These are phyloP conservation scores for Xenops minutus DNA, from an alignment of 2,797 vertebrate species.

Conservation along the genomic window DNA sequence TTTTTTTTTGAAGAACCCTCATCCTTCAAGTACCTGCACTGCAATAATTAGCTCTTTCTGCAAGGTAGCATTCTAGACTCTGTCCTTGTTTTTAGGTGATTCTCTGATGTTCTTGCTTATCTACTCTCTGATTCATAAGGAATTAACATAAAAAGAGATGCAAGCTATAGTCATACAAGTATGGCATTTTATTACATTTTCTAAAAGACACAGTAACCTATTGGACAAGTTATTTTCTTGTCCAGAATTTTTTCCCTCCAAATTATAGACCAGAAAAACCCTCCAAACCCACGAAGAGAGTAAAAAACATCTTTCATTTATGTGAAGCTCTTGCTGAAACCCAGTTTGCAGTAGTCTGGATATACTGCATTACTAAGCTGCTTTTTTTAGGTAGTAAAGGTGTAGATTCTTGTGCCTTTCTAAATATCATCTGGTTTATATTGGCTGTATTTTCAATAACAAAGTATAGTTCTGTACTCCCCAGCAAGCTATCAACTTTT, in stretches of 20 bases:
- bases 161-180: neutral
- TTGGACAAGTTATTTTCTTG: neutral
- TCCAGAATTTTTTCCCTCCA: neutral
- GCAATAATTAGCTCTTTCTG: neutral
- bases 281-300: neutral
- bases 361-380: neutral
- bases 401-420: neutral
- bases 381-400: neutral
- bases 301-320: neutral
- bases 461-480: neutral
- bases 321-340: neutral
- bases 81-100: neutral
- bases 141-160: neutral
- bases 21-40: neutral
- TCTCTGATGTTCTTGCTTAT: neutral
- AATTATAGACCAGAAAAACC: neutral
- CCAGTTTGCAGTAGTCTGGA: neutral
- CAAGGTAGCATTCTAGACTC: neutral
- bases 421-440: neutral
- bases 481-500: neutral
- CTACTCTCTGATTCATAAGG: neutral
- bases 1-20: rapidly evolving
- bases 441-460: neutral
- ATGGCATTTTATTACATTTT: neutral
- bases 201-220: neutral